These are phyloP conservation scores for Tuta absoluta DNA, from an alignment of 2,888 invertebrate species.

Conservation along the genomic window DNA sequence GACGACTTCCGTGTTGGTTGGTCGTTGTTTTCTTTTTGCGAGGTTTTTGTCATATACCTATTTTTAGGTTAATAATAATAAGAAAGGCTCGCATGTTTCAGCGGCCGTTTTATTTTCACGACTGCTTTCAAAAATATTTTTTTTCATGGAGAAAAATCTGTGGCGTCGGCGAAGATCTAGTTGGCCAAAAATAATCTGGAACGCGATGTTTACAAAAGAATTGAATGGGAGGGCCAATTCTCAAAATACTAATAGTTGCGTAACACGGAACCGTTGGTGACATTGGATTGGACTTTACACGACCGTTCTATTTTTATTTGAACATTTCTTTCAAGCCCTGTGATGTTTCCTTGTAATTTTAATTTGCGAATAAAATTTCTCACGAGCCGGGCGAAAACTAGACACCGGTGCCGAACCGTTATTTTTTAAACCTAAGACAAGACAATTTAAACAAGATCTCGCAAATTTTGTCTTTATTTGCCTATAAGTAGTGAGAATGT, in stretches of 20 bases:
- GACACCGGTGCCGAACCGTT: too few species aligned
- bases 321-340: neutral
- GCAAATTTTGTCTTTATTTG: too few species aligned
- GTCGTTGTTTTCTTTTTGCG: neutral
- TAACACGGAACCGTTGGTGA: neutral
- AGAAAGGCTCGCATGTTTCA: too few species aligned
- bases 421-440: too few species aligned
- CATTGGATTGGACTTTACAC: neutral
- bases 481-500: too few species aligned
- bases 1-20: neutral
- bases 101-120: too few species aligned
- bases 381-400: too few species aligned
- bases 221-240: slow-evolving; percentile 9
- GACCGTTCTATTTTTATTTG: neutral
- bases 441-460: too few species aligned
- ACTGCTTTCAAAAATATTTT: neutral
- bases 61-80: neutral
- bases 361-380: neutral
- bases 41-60: neutral
- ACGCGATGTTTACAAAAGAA: slow-evolving; percentile 11
- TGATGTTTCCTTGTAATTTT: neutral
- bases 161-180: neutral
- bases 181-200: neutral
- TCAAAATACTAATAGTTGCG: slow-evolving; percentile 6
- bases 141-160: neutral